These are phyloP conservation scores for Dysidea cf. avara DNA, from an alignment of 37 sponge, comb jelly and placozoan genomes.

Conservation along the genomic window DNA sequence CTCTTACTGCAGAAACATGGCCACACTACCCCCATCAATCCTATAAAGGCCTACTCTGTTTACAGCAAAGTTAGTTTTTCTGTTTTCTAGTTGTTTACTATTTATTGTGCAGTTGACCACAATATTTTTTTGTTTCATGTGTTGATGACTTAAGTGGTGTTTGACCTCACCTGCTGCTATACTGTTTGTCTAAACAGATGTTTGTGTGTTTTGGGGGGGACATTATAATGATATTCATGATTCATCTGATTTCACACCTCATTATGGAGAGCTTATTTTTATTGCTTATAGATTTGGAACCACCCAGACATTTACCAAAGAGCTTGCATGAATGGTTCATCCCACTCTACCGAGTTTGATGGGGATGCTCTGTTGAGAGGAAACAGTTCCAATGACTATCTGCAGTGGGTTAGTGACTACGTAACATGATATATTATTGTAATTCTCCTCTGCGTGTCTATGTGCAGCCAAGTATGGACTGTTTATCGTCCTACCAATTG, in stretches of 20 bases:
- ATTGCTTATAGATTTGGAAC: conserved; percentile 88
- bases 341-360: too few relatives aligned
- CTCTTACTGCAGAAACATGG: conserved; percentile 17
- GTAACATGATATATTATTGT: too few relatives aligned
- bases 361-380: too few relatives aligned
- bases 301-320: conserved; percentile 91
- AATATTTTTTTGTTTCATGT: neutral
- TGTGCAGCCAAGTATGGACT: neutral
- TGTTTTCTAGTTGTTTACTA: neutral
- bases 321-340: too few relatives aligned
- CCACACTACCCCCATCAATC: conserved; percentile 18
- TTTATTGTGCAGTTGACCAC: too few relatives aligned
- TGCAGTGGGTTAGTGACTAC: too few relatives aligned
- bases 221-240: too few relatives aligned
- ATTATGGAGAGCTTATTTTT: conserved; percentile 2
- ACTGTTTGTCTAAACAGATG: too few relatives aligned
- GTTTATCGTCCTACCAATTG: conserved; percentile 50
- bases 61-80: conserved; percentile 74
- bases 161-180: neutral
- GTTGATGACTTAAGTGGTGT: conserved; percentile 4
- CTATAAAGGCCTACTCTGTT: conserved; percentile 82
- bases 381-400: too few relatives aligned
- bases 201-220: too few relatives aligned
- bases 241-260: too few relatives aligned
- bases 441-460: too few relatives aligned